phyloP scores from a whole-genome alignment of 1,140 invertebrate genomes.

The Saxidomus purpurata region DNA sequence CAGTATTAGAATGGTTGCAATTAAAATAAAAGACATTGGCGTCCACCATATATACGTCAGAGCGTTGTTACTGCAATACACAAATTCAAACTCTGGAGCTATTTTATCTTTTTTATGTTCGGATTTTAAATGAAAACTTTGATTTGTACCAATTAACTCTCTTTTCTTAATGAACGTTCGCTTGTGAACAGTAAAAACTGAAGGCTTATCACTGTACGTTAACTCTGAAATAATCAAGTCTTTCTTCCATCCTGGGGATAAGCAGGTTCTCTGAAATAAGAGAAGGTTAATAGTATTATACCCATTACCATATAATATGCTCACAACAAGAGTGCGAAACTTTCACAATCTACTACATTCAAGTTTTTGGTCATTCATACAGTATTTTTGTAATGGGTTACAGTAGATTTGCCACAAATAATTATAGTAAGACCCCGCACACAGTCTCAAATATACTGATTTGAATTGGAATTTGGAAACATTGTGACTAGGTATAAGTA shows the following conservation, averaged over 20 bases:
- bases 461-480: too few species aligned
- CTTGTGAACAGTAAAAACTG: background rate
- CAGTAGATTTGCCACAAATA: too few species aligned
- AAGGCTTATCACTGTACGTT: background rate
- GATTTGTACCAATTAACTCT: background rate
- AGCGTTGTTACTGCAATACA: background rate
- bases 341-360: too few species aligned
- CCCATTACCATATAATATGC: too few species aligned
- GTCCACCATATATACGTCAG: background rate
- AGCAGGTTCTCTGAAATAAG: background rate
- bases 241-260: background rate
- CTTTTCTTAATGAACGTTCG: background rate
- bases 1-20: background rate
- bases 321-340: background rate
- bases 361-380: too few species aligned
- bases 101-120: conserved; percentile 3
- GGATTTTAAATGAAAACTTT: background rate
- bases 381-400: too few species aligned
- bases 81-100: background rate
- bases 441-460: too few species aligned
- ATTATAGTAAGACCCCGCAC: too few species aligned
- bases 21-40: background rate
- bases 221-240: background rate
- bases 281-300: too few species aligned
- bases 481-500: too few species aligned